These are phyloP conservation scores for Nycticorax nycticorax DNA, from an alignment of 2,113 vertebrate genomes.

Conservation along the genomic window DNA sequence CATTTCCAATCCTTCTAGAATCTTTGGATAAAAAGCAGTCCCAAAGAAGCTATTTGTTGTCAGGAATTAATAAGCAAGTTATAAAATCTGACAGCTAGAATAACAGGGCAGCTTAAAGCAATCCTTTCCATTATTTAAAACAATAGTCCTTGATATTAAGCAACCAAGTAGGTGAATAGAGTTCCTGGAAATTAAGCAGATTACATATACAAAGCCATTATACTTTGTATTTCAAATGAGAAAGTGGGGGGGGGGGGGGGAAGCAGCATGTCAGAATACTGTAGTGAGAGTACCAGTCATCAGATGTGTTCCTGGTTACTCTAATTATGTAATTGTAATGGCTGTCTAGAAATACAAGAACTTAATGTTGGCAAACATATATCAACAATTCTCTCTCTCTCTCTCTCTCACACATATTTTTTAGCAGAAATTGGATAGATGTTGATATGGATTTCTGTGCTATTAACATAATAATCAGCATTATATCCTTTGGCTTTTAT, in stretches of 20 bases:
- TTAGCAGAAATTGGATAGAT: not conserved
- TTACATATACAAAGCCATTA: not conserved
- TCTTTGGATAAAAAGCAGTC: not conserved
- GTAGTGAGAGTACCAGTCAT: not conserved
- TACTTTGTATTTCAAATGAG: not conserved
- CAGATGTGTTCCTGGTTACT: not conserved
- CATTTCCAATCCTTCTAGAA: not conserved
- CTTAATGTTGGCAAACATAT: not conserved
- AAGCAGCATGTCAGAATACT: not conserved
- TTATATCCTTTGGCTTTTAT: not conserved
- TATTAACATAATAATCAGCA: not conserved
- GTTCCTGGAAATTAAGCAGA: not conserved
- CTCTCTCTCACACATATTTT: not conserved
- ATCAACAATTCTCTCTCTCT: not conserved
- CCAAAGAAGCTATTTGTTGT: slow-evolving; percentile 46
- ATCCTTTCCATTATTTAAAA: slow-evolving; percentile 29
- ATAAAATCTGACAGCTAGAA: slow-evolving; percentile 47
- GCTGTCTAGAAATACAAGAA: not conserved
- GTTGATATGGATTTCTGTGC: not conserved
- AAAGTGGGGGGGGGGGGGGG: no score
- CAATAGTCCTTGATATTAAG: not conserved
- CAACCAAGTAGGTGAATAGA: not conserved
- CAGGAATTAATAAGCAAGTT: slow-evolving; percentile 42
- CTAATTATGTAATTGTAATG: not conserved
- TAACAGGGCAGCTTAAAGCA: slow-evolving; percentile 34